Evolutionary conservation across 2,797 vertebrate species (phyloP).

Genomic region (Falco columbarius): DNA sequence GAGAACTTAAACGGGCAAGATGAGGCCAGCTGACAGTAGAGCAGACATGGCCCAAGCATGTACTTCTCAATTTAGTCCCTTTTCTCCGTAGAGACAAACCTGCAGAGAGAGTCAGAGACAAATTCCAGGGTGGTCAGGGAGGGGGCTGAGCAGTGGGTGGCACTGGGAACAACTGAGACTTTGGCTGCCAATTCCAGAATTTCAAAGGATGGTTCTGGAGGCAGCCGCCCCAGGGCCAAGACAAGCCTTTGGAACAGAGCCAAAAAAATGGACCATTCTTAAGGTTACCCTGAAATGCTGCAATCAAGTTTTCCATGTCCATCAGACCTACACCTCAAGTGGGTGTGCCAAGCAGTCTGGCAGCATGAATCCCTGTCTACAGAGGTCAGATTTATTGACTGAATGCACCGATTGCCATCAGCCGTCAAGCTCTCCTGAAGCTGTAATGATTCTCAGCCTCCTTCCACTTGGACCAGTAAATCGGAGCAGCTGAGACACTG

Average conservation of each 20-base stretch:
- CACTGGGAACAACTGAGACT: background rate
- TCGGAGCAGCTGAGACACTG: constrained; percentile 3
- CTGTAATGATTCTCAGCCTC: constrained; percentile 20
- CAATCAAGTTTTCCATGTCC: background rate
- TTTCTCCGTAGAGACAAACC: background rate
- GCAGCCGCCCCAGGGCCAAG: background rate
- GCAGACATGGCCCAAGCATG: background rate
- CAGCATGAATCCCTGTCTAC: constrained; percentile 8
- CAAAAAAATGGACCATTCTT: background rate
- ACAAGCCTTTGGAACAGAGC: background rate
- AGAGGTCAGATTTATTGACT: constrained; percentile 15
- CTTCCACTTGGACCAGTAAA: constrained; percentile 22
- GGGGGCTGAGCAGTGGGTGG: background rate
- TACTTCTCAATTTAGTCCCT: background rate
- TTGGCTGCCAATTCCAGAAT: background rate
- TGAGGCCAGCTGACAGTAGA: background rate
- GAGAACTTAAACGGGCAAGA: background rate
- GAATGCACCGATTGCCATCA: background rate
- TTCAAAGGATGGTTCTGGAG: background rate
- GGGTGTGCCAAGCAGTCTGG: background rate
- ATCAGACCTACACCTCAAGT: background rate
- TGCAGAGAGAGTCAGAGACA: background rate
- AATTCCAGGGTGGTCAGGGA: background rate
- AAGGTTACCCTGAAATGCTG: background rate
- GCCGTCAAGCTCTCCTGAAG: background rate